These are phyloP conservation scores for Anthoptus insignis DNA, from an alignment of 2,888 invertebrate genomes.

Conservation along the genomic window DNA sequence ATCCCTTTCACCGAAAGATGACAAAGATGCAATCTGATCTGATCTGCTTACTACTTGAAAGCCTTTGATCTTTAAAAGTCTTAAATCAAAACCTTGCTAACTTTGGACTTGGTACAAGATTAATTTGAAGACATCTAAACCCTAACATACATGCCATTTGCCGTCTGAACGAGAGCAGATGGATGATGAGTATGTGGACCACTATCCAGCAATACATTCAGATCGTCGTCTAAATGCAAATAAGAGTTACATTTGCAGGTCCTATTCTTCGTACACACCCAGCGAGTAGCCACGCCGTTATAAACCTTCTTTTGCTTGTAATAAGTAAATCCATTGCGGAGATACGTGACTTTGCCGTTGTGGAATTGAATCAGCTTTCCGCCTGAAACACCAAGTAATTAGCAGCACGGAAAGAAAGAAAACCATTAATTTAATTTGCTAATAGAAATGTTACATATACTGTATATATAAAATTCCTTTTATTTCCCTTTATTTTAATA, in stretches of 20 bases:
- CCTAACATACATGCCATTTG: slow-evolving; percentile 52
- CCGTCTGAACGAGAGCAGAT: slow-evolving; percentile 38
- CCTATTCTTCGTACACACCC: slow-evolving; percentile 52
- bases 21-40: no score
- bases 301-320: slow-evolving; percentile 52
- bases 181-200: slow-evolving; percentile 50
- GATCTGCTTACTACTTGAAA: no score
- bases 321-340: slow-evolving; percentile 55
- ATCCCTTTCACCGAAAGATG: no score
- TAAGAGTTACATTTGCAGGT: slow-evolving; percentile 38
- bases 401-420: not conserved
- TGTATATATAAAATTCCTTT: no score
- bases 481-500: no score
- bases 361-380: slow-evolving; percentile 40
- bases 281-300: slow-evolving; percentile 46
- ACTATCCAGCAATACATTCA: slow-evolving; percentile 18
- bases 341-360: slow-evolving; percentile 50
- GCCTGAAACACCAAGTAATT: slow-evolving; percentile 8
- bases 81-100: no score
- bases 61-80: no score
- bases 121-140: no score
- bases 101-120: no score
- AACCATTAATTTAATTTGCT: no score
- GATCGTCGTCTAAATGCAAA: slow-evolving; percentile 39
- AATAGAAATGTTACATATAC: no score